Percentiles rank a stretch among this genome's conserved stretches.
These are phyloP conservation scores for Zosterops japonicus DNA, from an alignment of 2,113 vertebrate genomes.

Conservation along the genomic window DNA sequence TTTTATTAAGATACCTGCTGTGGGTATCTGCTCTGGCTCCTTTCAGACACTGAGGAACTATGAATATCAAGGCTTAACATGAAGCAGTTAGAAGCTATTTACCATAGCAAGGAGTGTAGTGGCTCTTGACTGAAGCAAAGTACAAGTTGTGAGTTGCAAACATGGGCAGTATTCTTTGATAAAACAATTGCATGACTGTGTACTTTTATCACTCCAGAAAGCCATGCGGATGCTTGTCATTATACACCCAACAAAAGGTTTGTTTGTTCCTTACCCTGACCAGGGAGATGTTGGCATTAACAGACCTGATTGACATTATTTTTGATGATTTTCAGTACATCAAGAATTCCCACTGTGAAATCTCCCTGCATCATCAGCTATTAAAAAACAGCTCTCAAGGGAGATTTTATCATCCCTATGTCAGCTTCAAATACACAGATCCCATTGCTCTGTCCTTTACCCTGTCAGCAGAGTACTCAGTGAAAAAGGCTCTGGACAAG, in stretches of 20 bases:
- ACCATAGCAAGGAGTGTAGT: not conserved
- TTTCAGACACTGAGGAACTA: not conserved
- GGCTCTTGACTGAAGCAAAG: not conserved
- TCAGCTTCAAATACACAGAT: conserved; percentile 75
- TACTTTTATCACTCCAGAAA: not conserved
- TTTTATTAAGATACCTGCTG: not conserved
- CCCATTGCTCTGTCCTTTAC: conserved; percentile 2
- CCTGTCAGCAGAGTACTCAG: conserved; percentile 63
- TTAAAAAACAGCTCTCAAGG: conserved; percentile 59
- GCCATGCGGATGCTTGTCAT: not conserved
- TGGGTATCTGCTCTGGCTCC: not conserved
- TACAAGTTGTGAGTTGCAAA: not conserved
- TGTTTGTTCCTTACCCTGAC: not conserved
- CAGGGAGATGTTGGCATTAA: not conserved
- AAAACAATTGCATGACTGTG: not conserved
- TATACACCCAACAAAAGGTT: not conserved
- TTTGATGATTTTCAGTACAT: conserved; percentile 49
- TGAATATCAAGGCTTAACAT: not conserved
- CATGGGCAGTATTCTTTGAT: not conserved
- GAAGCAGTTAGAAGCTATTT: not conserved
- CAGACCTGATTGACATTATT: conserved; percentile 68
- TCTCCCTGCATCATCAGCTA: not conserved
- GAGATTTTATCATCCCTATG: conserved; percentile 43
- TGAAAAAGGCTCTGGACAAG: conserved; percentile 68
- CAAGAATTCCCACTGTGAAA: conserved; percentile 66